Conservation (phyloP, 2,888 invertebrate species). For the Emmelina monodactyla region DNA sequence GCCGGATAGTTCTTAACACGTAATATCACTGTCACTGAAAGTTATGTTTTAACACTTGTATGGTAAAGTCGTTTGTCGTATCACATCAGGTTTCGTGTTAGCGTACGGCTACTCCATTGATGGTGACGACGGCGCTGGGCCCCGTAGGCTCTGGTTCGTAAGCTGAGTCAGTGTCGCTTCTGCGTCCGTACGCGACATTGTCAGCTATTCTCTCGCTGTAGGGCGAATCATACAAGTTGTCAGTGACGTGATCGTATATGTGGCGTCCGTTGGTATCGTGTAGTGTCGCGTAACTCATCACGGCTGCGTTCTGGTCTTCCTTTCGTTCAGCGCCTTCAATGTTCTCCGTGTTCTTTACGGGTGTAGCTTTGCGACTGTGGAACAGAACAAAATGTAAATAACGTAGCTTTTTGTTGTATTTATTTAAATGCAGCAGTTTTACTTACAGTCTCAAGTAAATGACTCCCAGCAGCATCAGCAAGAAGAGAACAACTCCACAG, state of each 20-base stretch:
- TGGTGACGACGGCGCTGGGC: conserved; percentile 74
- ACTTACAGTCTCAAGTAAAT: conserved; percentile 85
- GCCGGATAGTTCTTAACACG: conserved; percentile 10
- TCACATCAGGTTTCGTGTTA: conserved; percentile 26
- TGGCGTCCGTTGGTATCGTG: conserved; percentile 71
- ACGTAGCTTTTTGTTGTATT: neutral
- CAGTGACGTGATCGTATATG: conserved; percentile 64
- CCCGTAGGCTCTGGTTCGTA: conserved; percentile 76
- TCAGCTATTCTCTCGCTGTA: conserved; percentile 69
- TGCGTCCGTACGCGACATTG: conserved; percentile 49
- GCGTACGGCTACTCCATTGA: conserved; percentile 88
- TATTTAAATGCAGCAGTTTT: no score
- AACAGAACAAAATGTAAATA: conserved; percentile 18
- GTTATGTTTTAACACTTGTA: no score
- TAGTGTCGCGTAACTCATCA: conserved; percentile 87
- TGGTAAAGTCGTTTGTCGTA: no score
- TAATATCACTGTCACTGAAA: neutral
- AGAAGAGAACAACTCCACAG: conserved; percentile 80
- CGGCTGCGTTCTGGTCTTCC: conserved; percentile 86
- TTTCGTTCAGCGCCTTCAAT: conserved; percentile 86
- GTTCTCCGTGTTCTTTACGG: conserved; percentile 89
- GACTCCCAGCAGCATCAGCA: conserved; percentile 79
- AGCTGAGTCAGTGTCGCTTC: conserved; percentile 54
- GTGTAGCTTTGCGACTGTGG: conserved; percentile 83
- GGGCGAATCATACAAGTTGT: conserved; percentile 79